Evolutionary conservation across 2,888 invertebrate species (phyloP), one percentile per base, ranked within the genome.

Genomic region (Labia minor): DNA sequence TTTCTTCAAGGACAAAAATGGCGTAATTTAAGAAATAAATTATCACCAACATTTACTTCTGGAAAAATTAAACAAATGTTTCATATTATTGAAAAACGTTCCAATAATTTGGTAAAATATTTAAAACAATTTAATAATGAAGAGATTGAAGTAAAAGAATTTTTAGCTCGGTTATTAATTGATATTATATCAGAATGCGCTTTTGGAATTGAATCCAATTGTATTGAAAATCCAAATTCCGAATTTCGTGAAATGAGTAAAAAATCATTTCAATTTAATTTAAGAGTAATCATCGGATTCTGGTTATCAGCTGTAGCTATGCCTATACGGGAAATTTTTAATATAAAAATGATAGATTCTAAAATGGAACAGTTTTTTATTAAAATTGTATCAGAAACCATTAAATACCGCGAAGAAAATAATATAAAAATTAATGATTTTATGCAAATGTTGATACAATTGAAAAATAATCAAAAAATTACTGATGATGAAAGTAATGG

Each of bases 161-260:
- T 83, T 67, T 80, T 82, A 70, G 83, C 83, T 4, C 81, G 81
- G 70, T 84, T 82, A 72, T 80, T 83, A 0, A 83, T 84, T 75
- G 84, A 85, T 72, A 83, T 85, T 1, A 83, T 85, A 26, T 83
- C 83, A 0, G 81, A 80, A 65, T 81, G 83, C 67, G 84, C 83
- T 11, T 85, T 85, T 72, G 85, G 85, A 20, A 77, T 85, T 16
- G 81, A 84, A 69, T 82, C 83, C 71, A 81, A 85, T 71, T 81
- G 81, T 37, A 81, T 85, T 71, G 77, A 79, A 62, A 78, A 82
- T 74, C 78, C 81, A 0, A 75, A 82, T 65, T 81, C 83, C 0
- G 81, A 83, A 71, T 84, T 85, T 73, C 78, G 77, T 70, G 69
- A 76, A 37, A 76, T 78, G 71, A 81, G 80, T n/a, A 26, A 64